Percentiles rank a stretch among this genome's conserved stretches.
These are phyloP conservation scores for Tinea trinotella DNA, from an alignment of 2,888 invertebrate genomes.

Conservation along the genomic window DNA sequence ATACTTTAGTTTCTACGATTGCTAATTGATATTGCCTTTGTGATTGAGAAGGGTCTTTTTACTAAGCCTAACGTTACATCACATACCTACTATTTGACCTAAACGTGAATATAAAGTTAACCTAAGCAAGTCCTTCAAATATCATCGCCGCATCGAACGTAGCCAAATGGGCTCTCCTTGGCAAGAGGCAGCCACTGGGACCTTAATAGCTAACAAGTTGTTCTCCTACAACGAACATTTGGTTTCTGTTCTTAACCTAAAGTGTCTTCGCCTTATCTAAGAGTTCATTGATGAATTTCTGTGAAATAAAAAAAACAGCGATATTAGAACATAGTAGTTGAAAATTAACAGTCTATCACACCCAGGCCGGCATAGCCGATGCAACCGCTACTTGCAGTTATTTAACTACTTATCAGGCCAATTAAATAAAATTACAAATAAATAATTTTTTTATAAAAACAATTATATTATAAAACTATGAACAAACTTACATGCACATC, in stretches of 20 bases:
- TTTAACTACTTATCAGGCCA: too few species aligned
- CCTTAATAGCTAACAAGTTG: background rate
- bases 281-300: conserved; percentile 93
- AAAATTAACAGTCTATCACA: background rate
- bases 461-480: background rate
- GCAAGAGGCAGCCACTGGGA: conserved; percentile 20
- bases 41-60: background rate
- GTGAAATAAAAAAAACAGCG: conserved; percentile 27
- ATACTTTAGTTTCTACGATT: conserved; percentile 3
- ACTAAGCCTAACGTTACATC: conserved; percentile 1
- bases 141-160: conserved; percentile 1
- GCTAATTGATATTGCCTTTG: background rate
- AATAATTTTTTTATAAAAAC: too few species aligned
- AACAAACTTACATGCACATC: conserved; percentile 86
- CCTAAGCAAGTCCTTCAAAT: background rate
- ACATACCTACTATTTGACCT: conserved; percentile 5
- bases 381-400: too few species aligned
- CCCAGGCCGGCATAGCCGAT: too few species aligned
- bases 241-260: conserved; percentile 52
- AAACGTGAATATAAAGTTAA: conserved; percentile 1
- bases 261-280: conserved; percentile 92
- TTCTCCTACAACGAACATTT: conserved; percentile 26
- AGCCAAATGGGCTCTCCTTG: background rate
- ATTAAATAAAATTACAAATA: too few species aligned
- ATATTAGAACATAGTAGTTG: background rate